Conservation (phyloP, 2,113 vertebrate species). For the Neoarius graeffei region DNA sequence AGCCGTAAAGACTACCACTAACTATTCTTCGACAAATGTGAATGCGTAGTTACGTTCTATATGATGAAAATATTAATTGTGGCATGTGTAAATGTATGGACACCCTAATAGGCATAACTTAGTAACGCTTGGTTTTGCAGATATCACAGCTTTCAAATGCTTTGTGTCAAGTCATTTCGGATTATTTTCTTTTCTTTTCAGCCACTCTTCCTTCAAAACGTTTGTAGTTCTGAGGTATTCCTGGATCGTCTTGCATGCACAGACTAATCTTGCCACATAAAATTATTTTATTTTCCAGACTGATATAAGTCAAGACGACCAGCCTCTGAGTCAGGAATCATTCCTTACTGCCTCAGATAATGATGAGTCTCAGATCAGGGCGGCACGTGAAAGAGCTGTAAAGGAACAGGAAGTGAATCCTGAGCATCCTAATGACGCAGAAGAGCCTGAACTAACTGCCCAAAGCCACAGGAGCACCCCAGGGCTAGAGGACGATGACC, state of each 20-base stretch:
- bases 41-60: background rate
- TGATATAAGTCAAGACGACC: slow-evolving; percentile 31
- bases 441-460: background rate
- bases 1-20: background rate
- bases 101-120: background rate
- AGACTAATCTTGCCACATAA: background rate
- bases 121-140: background rate
- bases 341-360: background rate
- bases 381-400: background rate
- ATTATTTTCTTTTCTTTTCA: background rate
- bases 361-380: slow-evolving; percentile 16
- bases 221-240: background rate
- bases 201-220: background rate
- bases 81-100: background rate
- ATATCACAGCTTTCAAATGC: background rate
- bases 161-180: background rate
- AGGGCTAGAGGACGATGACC: background rate
- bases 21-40: background rate
- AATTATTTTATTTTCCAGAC: background rate
- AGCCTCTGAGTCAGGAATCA: slow-evolving; percentile 4
- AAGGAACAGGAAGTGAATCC: background rate
- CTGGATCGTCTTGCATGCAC: background rate
- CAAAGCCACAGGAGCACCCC: background rate
- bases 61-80: background rate
- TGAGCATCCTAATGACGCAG: background rate